Percentiles rank a stretch among this genome's conserved stretches.
phyloP scores from a whole-genome alignment of 2,888 invertebrate genomes.

The Anagyrus pseudococci region DNA sequence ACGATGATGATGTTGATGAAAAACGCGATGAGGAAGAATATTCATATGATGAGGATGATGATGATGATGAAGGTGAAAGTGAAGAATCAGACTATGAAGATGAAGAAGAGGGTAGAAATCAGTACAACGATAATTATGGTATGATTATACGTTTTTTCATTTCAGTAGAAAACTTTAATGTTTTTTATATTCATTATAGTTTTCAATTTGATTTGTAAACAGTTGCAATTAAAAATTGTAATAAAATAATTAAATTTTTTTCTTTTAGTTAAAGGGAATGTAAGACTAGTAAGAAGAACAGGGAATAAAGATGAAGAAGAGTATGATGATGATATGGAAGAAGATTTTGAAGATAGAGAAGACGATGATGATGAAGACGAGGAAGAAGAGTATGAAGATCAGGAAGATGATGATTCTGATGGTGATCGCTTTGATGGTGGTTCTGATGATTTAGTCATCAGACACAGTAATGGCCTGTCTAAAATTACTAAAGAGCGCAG shows the following conservation, averaged over 20 bases:
- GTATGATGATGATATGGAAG: slow-evolving; percentile 13
- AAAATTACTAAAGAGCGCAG: slow-evolving; percentile 49
- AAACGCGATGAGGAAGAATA: slow-evolving; percentile 20
- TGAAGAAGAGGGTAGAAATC: slow-evolving; percentile 34
- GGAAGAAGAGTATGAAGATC: slow-evolving; percentile 41
- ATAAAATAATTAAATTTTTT: neutral
- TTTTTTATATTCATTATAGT: neutral
- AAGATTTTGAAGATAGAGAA: too few relatives aligned
- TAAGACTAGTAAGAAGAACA: neutral
- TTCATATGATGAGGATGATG: slow-evolving; percentile 29
- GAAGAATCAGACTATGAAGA: slow-evolving; percentile 28
- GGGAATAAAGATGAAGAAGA: slow-evolving; percentile 17
- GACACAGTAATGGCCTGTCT: slow-evolving; percentile 39
- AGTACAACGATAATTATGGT: slow-evolving; percentile 22
- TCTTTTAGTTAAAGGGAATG: slow-evolving; percentile 11
- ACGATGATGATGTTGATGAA: slow-evolving; percentile 41
- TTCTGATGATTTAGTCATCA: slow-evolving; percentile 49
- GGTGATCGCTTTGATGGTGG: slow-evolving; percentile 50
- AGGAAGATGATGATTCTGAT: slow-evolving; percentile 44
- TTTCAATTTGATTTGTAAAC: too few relatives aligned
- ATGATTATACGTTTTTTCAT: neutral
- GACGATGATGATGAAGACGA: slow-evolving; percentile 31
- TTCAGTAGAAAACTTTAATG: neutral
- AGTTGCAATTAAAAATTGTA: neutral
- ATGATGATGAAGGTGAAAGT: slow-evolving; percentile 37